A percentile compares a stretch with the other conserved stretches of the same genome.
phyloP scores from a whole-genome alignment of 2,113 vertebrate genomes.

The Lasiurus cinereus region DNA sequence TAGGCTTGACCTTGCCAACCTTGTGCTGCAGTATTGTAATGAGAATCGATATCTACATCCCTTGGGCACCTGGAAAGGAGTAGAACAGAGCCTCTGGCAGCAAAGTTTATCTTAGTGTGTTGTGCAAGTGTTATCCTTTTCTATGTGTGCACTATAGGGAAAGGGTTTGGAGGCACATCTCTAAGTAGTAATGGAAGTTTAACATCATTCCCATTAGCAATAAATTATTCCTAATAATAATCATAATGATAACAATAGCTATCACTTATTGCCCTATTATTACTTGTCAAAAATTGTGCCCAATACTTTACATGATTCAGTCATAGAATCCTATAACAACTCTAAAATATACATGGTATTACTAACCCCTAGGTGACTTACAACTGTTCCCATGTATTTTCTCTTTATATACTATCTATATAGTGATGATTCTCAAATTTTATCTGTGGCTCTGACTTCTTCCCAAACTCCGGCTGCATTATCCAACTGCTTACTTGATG shows the following conservation, averaged over 20 bases:
- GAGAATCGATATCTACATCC: not conserved
- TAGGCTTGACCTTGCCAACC: not conserved
- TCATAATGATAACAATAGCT: not conserved
- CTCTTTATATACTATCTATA: not conserved
- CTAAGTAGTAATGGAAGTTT: not conserved
- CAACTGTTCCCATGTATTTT: not conserved
- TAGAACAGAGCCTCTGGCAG: not conserved
- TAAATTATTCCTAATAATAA: slow-evolving; percentile 31
- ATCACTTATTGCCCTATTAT: not conserved
- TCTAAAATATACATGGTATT: not conserved
- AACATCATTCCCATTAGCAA: not conserved
- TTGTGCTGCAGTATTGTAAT: not conserved
- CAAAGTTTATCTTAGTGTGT: not conserved
- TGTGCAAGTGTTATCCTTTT: not conserved
- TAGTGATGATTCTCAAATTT: not conserved
- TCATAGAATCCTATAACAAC: not conserved
- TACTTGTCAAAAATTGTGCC: not conserved
- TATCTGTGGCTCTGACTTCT: not conserved
- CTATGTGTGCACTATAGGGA: not conserved
- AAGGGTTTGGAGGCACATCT: not conserved
- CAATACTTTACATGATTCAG: not conserved
- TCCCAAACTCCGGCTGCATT: not conserved
- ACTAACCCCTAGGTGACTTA: not conserved
- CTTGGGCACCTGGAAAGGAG: not conserved
- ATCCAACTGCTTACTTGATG: not conserved